These are phyloP conservation scores for Microcaecilia unicolor DNA, from an alignment of 2,797 vertebrate species.

Conservation along the genomic window DNA sequence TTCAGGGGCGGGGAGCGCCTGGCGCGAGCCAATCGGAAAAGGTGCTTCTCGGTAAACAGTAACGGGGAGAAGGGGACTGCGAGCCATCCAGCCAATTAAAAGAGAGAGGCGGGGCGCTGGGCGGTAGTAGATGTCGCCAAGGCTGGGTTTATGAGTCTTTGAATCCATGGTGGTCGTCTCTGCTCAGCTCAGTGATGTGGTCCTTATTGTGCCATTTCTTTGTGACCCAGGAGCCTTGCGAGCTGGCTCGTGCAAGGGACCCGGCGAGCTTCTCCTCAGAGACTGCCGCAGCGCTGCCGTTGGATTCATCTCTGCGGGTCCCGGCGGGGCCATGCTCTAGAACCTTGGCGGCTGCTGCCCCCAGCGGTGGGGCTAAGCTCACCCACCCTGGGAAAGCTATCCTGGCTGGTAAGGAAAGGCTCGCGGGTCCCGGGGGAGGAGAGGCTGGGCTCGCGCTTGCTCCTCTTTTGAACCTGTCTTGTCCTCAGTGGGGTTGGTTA, in stretches of 20 bases:
- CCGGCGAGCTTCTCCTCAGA: neutral
- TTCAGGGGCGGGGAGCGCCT: too few species aligned
- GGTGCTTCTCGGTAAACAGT: neutral
- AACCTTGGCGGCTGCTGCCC: slow-evolving; percentile 47
- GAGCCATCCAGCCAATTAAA: too few species aligned
- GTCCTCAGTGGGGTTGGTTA: too few species aligned
- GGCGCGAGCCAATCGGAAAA: neutral
- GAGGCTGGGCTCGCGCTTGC: too few species aligned
- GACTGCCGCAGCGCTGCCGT: too few species aligned
- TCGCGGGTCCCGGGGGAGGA: too few species aligned
- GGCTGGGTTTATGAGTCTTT: too few species aligned
- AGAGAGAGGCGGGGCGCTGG: neutral
- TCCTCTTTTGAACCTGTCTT: too few species aligned
- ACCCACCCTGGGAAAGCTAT: slow-evolving; percentile 64
- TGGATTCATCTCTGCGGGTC: too few species aligned
- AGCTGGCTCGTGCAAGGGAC: slow-evolving; percentile 1
- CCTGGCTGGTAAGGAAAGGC: slow-evolving; percentile 57
- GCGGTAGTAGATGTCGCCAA: too few species aligned
- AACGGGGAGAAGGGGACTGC: neutral
- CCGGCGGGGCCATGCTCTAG: slow-evolving; percentile 13
- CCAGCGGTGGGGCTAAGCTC: slow-evolving; percentile 42
- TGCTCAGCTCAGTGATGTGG: slow-evolving; percentile 57
- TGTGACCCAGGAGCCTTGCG: slow-evolving; percentile 49
- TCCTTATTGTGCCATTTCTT: slow-evolving; percentile 56
- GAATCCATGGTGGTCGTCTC: too few species aligned